A percentile compares a stretch with the other conserved stretches of the same genome.
These are phyloP conservation scores for Pentalonia nigronervosa DNA, from an alignment of 1,140 invertebrate species.

Conservation along the genomic window DNA sequence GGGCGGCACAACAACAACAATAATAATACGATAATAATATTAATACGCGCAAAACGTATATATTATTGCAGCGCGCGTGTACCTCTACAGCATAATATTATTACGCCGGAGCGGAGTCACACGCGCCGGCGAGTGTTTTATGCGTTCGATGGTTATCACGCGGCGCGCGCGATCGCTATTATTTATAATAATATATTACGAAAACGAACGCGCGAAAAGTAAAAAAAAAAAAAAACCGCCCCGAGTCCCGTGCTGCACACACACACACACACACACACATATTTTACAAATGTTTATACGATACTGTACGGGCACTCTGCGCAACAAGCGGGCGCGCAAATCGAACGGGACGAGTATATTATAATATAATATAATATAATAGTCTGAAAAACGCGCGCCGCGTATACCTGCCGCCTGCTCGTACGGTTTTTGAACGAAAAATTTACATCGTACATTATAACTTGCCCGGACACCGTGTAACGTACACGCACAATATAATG, in stretches of 20 bases:
- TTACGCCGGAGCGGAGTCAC: background rate
- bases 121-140: background rate
- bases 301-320: no score
- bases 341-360: background rate
- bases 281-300: background rate
- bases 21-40: background rate
- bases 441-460: slow-evolving; percentile 2
- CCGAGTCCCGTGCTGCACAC: background rate
- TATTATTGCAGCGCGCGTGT: background rate
- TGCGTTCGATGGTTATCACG: slow-evolving; percentile 11
- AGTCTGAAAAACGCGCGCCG: background rate
- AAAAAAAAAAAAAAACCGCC: background rate
- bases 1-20: background rate
- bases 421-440: slow-evolving; percentile 1
- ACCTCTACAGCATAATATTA: no score
- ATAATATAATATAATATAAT: no score
- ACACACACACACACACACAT: background rate
- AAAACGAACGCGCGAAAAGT: background rate
- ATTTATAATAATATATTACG: slow-evolving; percentile 13
- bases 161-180: background rate
- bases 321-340: background rate
- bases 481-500: background rate
- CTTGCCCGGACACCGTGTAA: background rate
- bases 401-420: background rate
- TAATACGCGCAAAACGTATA: slow-evolving; percentile 9